These are phyloP conservation scores for Heptranchias perlo DNA, from an alignment of 2,113 vertebrate species.

Conservation along the genomic window DNA sequence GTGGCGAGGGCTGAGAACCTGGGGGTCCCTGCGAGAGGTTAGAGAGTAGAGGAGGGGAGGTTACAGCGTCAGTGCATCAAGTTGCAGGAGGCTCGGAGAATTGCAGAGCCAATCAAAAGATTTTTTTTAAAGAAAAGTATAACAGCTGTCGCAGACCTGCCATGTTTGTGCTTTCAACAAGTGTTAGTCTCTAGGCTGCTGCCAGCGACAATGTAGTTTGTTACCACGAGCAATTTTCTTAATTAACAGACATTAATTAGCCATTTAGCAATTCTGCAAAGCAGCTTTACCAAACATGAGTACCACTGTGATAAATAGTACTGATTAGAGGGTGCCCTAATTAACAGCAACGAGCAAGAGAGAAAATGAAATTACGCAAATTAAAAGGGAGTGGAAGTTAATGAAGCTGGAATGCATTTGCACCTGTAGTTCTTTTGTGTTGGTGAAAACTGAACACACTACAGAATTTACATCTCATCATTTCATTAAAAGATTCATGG, in stretches of 20 bases:
- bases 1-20: slow-evolving; percentile 98
- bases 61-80: slow-evolving; percentile 61
- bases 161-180: slow-evolving; percentile 73
- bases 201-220: slow-evolving; percentile 75
- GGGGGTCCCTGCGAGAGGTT: slow-evolving; percentile 88
- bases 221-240: slow-evolving; percentile 89
- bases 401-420: slow-evolving; percentile 72
- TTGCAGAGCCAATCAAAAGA: slow-evolving; percentile 52
- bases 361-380: slow-evolving; percentile 78
- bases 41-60: slow-evolving; percentile 66
- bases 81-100: slow-evolving; percentile 56
- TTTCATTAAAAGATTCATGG: slow-evolving; percentile 43
- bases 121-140: not conserved
- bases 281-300: slow-evolving; percentile 87
- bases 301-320: slow-evolving; percentile 82
- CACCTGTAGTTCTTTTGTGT: slow-evolving; percentile 78
- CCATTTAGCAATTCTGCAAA: slow-evolving; percentile 86
- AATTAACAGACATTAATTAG: slow-evolving; percentile 97
- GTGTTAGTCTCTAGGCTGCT: slow-evolving; percentile 72
- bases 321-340: slow-evolving; percentile 83
- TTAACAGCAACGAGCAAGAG: slow-evolving; percentile 75
- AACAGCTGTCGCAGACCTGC: slow-evolving; percentile 40
- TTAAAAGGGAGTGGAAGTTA: slow-evolving; percentile 73
- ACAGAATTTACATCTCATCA: slow-evolving; percentile 49
- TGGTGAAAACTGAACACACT: slow-evolving; percentile 63